Base-by-base conservation (phyloP, 2,113 vertebrate genomes). In the Otis tarda region DNA sequence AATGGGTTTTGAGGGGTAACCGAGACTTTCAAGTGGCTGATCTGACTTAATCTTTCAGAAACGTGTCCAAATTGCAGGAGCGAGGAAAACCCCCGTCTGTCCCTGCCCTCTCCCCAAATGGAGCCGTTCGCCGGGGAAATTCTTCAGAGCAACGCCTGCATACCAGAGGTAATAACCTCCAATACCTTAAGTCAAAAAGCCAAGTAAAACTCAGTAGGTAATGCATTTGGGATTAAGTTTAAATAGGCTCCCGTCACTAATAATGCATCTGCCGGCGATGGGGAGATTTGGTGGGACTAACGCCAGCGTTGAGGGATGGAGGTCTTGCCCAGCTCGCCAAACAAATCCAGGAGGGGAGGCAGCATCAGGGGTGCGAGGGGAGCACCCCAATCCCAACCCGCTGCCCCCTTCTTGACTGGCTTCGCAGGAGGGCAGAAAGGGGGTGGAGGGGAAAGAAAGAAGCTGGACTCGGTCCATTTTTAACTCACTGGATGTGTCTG, bases 391-490 rank as follows among this genome's bases (percentile, higher is more conserved):
- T 8, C 78, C 57, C 41, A 7, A 79, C 18, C 70, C 47, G 1
- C 28, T 68, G 78, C 82, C 86, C 61, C 91, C n/a, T 65, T 16
- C 89, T 28, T 65, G 15, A 47, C 92, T 31, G n/a, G 12, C 45
- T 21, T 61, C 31, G 33, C 85, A 33, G 27, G 71, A 85, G 90
- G 79, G 91, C 47, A 91, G 65, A 61, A 86, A 93, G 9, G 0
- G 2, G 39, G 1, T 16, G 2, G 4, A 5, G 4, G 6, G 3
- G 7, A 24, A 25, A n/a, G 14, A 43, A 79, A 90, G 52, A 71
- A 91, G 82, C 93, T 98, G 98, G 98, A 97, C 76, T 18, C n/a
- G 39, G 59, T 98, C 97, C 98, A 98, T 98, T 93, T 94, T 28
- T 80, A 96, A 95, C 97, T 96, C 57, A 12, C 95, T 97, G n/a